Conservation (phyloP, 2,113 vertebrate species). For the Lichenostomus cassidix region DNA sequence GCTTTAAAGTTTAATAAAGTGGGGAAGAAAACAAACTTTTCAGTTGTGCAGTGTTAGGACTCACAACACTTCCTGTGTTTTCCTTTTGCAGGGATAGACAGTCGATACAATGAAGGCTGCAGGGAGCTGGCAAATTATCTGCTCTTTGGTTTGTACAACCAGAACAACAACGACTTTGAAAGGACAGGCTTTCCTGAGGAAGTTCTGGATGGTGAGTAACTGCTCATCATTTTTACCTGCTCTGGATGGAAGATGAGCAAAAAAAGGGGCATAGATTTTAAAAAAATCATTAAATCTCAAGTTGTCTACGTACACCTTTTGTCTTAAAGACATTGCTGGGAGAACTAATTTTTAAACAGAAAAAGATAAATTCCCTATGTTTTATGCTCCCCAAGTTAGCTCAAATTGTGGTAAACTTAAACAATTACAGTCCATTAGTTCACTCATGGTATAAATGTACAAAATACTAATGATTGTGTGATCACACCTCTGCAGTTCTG, state of each 20-base stretch:
- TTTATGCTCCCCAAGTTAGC: background rate
- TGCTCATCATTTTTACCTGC: rapidly evolving
- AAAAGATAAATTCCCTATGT: rapidly evolving
- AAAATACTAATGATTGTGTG: background rate
- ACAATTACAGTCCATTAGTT: background rate
- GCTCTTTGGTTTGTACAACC: slow-evolving; percentile 90
- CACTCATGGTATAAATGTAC: rapidly evolving
- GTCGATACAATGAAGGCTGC: slow-evolving; percentile 94
- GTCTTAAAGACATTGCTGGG: background rate
- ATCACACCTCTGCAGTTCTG: background rate
- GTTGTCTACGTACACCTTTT: rapidly evolving
- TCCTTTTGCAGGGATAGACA: slow-evolving; percentile 89
- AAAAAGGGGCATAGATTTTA: background rate
- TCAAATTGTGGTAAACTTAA: background rate
- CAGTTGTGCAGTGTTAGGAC: background rate
- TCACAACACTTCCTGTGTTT: background rate
- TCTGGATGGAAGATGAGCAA: background rate
- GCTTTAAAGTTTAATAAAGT: background rate
- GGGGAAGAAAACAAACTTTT: background rate
- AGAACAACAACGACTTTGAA: slow-evolving; percentile 80
- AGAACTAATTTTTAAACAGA: background rate
- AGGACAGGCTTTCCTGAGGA: slow-evolving; percentile 90
- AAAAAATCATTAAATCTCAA: background rate
- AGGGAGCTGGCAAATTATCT: slow-evolving; percentile 92
- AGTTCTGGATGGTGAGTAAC: slow-evolving; percentile 87